Conservation (phyloP, 2,113 vertebrate species). For the Noturus placidus region DNA sequence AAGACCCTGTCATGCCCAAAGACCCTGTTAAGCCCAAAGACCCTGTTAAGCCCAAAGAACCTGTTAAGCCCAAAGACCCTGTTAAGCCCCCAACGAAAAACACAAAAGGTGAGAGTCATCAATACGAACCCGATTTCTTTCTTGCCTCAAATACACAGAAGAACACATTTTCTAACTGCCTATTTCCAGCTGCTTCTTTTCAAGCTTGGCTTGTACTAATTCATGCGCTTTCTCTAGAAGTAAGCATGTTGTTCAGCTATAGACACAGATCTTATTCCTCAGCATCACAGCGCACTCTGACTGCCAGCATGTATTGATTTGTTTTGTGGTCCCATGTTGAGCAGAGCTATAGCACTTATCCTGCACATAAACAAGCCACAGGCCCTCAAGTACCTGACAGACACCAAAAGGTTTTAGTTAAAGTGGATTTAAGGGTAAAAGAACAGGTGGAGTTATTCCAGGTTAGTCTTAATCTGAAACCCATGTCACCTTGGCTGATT, state of each 20-base stretch:
- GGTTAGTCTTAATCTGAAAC: not conserved
- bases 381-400: not conserved
- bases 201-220: constrained; percentile 8
- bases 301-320: not conserved
- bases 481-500: not conserved
- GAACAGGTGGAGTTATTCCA: not conserved
- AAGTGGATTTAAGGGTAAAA: not conserved
- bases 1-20: constrained; percentile 57
- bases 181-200: not conserved
- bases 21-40: constrained; percentile 60
- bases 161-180: not conserved
- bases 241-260: not conserved
- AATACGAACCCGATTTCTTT: not conserved
- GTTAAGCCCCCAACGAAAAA: constrained; percentile 60
- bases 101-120: constrained; percentile 61
- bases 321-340: not conserved
- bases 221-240: not conserved
- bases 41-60: constrained; percentile 58
- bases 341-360: not conserved
- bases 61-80: constrained; percentile 61
- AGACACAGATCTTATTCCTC: not conserved
- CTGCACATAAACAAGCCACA: not conserved
- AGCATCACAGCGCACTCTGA: not conserved
- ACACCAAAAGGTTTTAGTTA: not conserved
- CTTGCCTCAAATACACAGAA: not conserved